Evolutionary conservation across 1,140 invertebrate species (phyloP).

Genomic region (Leptinotarsa undecemlineata): DNA sequence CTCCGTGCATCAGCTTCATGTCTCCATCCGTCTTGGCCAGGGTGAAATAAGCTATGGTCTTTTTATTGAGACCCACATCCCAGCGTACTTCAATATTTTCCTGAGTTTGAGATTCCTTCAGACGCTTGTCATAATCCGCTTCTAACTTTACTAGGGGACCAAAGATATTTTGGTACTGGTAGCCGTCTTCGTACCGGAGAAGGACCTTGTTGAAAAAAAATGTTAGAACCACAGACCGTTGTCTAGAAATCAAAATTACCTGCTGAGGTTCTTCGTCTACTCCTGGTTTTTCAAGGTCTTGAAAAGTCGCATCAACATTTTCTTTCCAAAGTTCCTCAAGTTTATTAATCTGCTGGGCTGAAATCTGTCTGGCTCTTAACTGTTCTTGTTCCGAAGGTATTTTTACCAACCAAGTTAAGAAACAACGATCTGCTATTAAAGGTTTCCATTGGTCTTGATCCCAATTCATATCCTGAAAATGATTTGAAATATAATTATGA

Average conservation of each 20-base stretch:
- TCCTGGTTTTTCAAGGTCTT: slow-evolving; percentile 96
- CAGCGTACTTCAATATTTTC: slow-evolving; percentile 98
- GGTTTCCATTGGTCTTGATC: slow-evolving; percentile 99
- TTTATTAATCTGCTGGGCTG: slow-evolving; percentile 95
- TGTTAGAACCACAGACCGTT: background rate
- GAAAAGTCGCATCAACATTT: slow-evolving; percentile 95
- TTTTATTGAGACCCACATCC: slow-evolving; percentile 98
- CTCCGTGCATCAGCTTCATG: slow-evolving; percentile 99
- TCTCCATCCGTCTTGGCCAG: slow-evolving; percentile 97
- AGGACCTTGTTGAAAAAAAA: slow-evolving; percentile 42
- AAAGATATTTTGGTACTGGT: slow-evolving; percentile 99
- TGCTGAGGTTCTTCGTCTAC: slow-evolving; percentile 97
- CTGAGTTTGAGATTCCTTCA: slow-evolving; percentile 98
- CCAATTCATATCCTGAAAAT: slow-evolving; percentile 97
- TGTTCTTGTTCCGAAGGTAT: slow-evolving; percentile 95
- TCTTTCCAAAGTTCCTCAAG: slow-evolving; percentile 99
- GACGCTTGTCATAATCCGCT: slow-evolving; percentile 96
- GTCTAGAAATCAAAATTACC: slow-evolving; percentile 60
- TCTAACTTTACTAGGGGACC: slow-evolving; percentile 96
- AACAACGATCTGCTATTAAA: slow-evolving; percentile 92
- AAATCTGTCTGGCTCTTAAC: slow-evolving; percentile 90
- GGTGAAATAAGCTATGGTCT: slow-evolving; percentile 96
- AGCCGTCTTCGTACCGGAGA: slow-evolving; percentile 92
- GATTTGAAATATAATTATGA: no score
- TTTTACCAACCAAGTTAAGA: slow-evolving; percentile 96